Percentiles rank a stretch among this genome's conserved stretches.
phyloP scores from a whole-genome alignment of 1,140 invertebrate genomes.

The Drosophila arizonae region DNA sequence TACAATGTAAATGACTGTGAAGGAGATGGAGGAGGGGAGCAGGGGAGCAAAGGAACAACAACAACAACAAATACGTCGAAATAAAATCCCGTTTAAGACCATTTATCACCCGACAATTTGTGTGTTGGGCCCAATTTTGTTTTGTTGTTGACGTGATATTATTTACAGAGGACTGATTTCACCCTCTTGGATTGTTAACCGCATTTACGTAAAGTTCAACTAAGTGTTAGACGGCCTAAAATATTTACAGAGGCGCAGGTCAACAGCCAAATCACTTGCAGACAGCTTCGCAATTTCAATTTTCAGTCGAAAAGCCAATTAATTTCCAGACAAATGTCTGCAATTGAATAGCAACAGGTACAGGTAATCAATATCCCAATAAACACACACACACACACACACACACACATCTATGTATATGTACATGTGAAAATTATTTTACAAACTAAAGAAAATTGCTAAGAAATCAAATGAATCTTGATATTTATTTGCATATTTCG shows the following conservation, averaged over 20 bases:
- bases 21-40: too few species aligned
- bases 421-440: background rate
- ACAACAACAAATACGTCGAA: constrained; percentile 38
- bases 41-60: background rate
- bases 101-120: constrained; percentile 78
- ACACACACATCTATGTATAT: background rate
- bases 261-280: constrained; percentile 18
- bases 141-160: constrained; percentile 67
- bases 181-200: constrained; percentile 70
- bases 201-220: constrained; percentile 55
- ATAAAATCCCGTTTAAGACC: constrained; percentile 77
- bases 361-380: background rate
- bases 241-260: constrained; percentile 45
- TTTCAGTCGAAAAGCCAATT: background rate
- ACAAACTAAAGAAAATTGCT: too few species aligned
- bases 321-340: constrained; percentile 10
- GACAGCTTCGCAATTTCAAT: constrained; percentile 1
- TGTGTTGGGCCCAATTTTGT: constrained; percentile 55
- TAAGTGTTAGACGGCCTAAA: constrained; percentile 34
- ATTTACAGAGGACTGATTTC: constrained; percentile 80
- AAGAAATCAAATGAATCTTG: too few species aligned
- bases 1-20: background rate
- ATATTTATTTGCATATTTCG: too few species aligned
- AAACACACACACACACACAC: too few species aligned
- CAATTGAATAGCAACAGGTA: background rate